These are phyloP conservation scores for Pempheris klunzingeri DNA, from an alignment of 2,797 vertebrate genomes.

Conservation along the genomic window DNA sequence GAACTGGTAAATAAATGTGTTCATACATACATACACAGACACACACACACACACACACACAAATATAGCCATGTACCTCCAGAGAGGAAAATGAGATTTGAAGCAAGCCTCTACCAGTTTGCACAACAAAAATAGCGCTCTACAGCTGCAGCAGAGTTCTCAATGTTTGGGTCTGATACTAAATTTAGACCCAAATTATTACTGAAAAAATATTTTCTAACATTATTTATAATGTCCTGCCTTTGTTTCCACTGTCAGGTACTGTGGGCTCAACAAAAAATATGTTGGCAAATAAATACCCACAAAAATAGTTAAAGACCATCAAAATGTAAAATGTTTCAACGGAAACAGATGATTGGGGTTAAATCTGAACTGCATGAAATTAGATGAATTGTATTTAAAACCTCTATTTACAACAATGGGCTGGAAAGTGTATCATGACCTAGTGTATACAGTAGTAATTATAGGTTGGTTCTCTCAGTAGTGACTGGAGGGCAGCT, in stretches of 20 bases:
- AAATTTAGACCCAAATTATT: neutral
- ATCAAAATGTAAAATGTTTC: neutral
- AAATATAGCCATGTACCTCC: conserved; percentile 20
- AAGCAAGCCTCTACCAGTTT: conserved; percentile 18
- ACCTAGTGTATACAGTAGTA: conserved; percentile 12
- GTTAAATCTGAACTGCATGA: neutral
- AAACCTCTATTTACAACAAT: neutral
- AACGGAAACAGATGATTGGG: neutral
- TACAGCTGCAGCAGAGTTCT: conserved; percentile 21
- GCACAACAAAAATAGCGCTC: conserved; percentile 20
- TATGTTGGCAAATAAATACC: neutral
- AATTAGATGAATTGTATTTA: neutral
- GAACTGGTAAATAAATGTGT: neutral
- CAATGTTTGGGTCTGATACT: conserved; percentile 6
- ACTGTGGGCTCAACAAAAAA: neutral
- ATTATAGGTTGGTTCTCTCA: conserved; percentile 39
- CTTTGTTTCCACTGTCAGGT: neutral
- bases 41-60: conserved; percentile 17
- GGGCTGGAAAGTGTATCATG: neutral
- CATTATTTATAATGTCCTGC: neutral
- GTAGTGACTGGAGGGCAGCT: conserved; percentile 19
- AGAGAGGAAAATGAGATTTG: conserved; percentile 17
- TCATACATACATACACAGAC: conserved; percentile 19
- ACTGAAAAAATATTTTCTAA: neutral
- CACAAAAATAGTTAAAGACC: neutral